Evolutionary conservation across 2,113 vertebrate species (phyloP).

Genomic region (Sceloporus undulatus): DNA sequence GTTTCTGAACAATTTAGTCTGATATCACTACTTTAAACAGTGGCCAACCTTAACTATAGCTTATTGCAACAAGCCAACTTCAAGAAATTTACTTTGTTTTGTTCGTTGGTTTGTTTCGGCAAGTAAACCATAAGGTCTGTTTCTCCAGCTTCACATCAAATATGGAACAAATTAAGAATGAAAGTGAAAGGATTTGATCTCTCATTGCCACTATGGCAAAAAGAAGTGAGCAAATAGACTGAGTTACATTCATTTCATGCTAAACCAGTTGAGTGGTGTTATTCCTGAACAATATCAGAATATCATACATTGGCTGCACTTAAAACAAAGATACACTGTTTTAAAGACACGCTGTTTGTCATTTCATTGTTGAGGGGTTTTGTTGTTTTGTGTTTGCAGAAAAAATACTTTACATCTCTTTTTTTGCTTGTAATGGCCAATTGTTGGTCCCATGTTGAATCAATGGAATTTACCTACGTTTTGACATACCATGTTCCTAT

Average conservation of each 20-base stretch:
- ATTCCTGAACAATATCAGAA: constrained; percentile 50
- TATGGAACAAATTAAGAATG: neutral
- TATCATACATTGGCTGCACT: constrained; percentile 36
- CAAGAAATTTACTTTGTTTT: constrained; percentile 11
- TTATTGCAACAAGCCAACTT: neutral
- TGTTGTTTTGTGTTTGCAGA: constrained; percentile 38
- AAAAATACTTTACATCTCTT: constrained; percentile 31
- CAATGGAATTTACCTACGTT: too few species aligned
- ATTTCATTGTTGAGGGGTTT: neutral
- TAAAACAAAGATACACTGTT: constrained; percentile 55
- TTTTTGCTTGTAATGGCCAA: constrained; percentile 3
- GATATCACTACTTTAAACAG: too few species aligned
- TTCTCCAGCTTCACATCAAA: neutral
- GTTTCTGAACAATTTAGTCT: neutral
- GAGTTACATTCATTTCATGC: neutral
- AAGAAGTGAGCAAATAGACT: too few species aligned
- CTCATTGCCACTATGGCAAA: neutral
- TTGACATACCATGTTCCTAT: too few species aligned
- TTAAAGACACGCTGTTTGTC: constrained; percentile 36
- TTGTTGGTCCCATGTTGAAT: too few species aligned
- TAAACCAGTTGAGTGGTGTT: neutral
- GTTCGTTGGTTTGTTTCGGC: neutral
- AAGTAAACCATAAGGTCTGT: neutral
- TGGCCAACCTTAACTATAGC: neutral
- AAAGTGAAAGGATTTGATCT: neutral